Conservation (phyloP, 2,888 invertebrate genomes). For the Papilio demoleus region DNA sequence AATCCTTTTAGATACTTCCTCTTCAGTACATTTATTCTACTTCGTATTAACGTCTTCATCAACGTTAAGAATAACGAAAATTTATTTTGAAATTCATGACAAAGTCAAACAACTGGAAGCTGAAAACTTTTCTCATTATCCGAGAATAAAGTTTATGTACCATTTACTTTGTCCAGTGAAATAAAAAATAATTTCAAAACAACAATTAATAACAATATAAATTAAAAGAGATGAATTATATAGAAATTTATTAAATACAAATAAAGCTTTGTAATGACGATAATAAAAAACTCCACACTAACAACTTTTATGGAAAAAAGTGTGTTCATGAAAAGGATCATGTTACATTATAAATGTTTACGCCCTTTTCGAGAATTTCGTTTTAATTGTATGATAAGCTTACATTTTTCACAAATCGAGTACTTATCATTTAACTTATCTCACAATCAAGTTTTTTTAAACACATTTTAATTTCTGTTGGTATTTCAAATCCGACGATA, state of each 20-base stretch:
- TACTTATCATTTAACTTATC: background rate
- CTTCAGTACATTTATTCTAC: too few relatives aligned
- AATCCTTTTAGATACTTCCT: too few relatives aligned
- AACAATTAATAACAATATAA: background rate
- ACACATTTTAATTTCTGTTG: background rate
- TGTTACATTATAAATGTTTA: slow-evolving; percentile 3
- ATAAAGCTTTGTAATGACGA: too few relatives aligned
- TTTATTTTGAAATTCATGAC: background rate
- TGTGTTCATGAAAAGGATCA: slow-evolving; percentile 7
- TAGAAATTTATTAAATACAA: too few relatives aligned
- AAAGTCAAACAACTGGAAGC: slow-evolving; percentile 8
- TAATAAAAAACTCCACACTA: too few relatives aligned
- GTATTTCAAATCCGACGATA: background rate
- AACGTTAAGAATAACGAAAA: background rate
- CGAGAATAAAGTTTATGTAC: slow-evolving; percentile 3
- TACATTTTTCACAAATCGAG: background rate
- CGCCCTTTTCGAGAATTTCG: background rate
- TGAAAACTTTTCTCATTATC: slow-evolving; percentile 3
- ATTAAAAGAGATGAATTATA: background rate
- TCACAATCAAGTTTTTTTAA: background rate
- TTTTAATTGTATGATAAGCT: background rate
- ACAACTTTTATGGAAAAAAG: too few relatives aligned
- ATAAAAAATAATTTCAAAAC: background rate
- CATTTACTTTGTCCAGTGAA: background rate
- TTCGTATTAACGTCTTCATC: background rate